phyloP scores from a whole-genome alignment of 2,113 vertebrate species.

The Otis tarda region DNA sequence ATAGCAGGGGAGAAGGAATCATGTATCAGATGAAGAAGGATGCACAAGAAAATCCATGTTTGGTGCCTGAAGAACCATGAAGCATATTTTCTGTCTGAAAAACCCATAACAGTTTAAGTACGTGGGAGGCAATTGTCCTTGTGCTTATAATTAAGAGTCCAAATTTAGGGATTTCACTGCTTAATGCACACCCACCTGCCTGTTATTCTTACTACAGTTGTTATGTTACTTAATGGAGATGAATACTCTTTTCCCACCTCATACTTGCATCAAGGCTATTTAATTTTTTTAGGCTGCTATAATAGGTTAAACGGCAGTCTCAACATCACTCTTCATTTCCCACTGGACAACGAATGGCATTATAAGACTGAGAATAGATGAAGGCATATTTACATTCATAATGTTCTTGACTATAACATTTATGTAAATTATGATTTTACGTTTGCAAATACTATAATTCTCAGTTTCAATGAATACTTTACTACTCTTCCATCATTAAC shows the following conservation, averaged over 20 bases:
- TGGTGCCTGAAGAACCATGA: conserved; percentile 59
- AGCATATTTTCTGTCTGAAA: conserved; percentile 56
- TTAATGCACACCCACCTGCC: conserved; percentile 58
- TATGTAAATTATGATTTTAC: conserved; percentile 73
- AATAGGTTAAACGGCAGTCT: conserved; percentile 72
- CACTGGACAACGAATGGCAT: conserved; percentile 70
- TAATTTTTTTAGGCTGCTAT: conserved; percentile 61
- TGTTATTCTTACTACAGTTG: conserved; percentile 52
- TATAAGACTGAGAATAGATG: conserved; percentile 56
- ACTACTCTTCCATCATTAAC: conserved; percentile 63
- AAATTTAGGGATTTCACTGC: conserved; percentile 66
- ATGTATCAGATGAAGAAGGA: conserved; percentile 24
- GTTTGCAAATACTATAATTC: conserved; percentile 72
- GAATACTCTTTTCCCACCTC: conserved; percentile 67
- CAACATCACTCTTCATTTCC: conserved; percentile 66
- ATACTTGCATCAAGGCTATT: conserved; percentile 69
- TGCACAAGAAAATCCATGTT: conserved; percentile 56
- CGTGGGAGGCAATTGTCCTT: conserved; percentile 73
- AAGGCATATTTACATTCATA: conserved; percentile 71
- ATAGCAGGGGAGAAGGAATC: neutral
- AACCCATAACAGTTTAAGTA: conserved; percentile 51
- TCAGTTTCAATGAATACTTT: conserved; percentile 63
- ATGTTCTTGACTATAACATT: conserved; percentile 66
- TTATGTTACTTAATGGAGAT: conserved; percentile 72
- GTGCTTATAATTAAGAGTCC: conserved; percentile 69